Evolutionary conservation across 2,888 invertebrate genomes (phyloP).

Genomic region (Nudaria mundana): DNA sequence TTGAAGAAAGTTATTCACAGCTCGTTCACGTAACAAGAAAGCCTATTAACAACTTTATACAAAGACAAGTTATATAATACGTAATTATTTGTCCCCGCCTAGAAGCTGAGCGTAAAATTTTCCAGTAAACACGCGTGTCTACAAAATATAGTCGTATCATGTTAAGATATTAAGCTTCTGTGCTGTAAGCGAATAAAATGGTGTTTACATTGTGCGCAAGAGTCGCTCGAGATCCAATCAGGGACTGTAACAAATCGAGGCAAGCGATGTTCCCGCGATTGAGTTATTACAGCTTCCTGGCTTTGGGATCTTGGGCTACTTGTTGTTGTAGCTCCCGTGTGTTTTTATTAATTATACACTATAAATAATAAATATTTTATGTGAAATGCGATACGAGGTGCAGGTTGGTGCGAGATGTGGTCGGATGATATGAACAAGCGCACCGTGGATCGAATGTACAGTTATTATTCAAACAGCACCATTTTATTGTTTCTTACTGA

Average conservation of each 20-base stretch:
- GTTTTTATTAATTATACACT: slow-evolving; percentile 79
- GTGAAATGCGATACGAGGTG: slow-evolving; percentile 71
- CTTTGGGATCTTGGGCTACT: slow-evolving; percentile 62
- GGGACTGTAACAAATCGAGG: slow-evolving; percentile 77
- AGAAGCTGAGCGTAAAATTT: slow-evolving; percentile 32
- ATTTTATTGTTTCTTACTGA: slow-evolving; percentile 67
- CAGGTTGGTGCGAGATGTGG: slow-evolving; percentile 62
- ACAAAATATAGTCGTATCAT: slow-evolving; percentile 57
- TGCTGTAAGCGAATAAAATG: slow-evolving; percentile 43
- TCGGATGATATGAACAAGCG: slow-evolving; percentile 57
- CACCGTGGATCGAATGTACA: slow-evolving; percentile 50
- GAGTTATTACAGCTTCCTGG: slow-evolving; percentile 79
- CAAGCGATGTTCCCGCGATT: slow-evolving; percentile 68
- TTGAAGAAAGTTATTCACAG: slow-evolving; percentile 3
- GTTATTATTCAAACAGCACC: slow-evolving; percentile 67
- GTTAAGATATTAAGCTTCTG: slow-evolving; percentile 70
- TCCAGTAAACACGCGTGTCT: slow-evolving; percentile 57
- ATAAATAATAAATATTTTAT: slow-evolving; percentile 81
- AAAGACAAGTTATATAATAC: slow-evolving; percentile 16
- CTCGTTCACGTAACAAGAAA: slow-evolving; percentile 1
- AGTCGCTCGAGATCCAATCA: slow-evolving; percentile 67
- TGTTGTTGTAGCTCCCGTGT: slow-evolving; percentile 77
- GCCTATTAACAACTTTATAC: background rate
- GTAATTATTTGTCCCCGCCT: slow-evolving; percentile 20
- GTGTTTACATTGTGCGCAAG: slow-evolving; percentile 54